Evolutionary conservation across 2,888 invertebrate genomes (phyloP).

Genomic region (Oscheius sp.): DNA sequence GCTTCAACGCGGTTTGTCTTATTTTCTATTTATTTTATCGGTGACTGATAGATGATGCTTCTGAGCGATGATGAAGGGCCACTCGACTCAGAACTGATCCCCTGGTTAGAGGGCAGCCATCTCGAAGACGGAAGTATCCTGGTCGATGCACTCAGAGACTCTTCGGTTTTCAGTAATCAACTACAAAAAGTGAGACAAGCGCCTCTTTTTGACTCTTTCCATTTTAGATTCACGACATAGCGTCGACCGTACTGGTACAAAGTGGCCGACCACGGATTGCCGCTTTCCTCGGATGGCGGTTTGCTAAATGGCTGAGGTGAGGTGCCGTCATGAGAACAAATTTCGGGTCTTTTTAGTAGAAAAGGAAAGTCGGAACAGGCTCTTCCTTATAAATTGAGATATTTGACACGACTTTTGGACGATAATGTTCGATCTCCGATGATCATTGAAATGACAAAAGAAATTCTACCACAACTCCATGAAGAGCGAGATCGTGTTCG

Average conservation of each 20-base stretch:
- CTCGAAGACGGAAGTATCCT: conserved; percentile 30
- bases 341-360: conserved; percentile 1
- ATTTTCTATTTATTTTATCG: not conserved
- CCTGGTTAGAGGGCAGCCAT: conserved; percentile 25
- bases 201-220: too few relatives aligned
- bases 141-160: conserved; percentile 14
- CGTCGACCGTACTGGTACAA: conserved; percentile 26
- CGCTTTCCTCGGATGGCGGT: conserved; percentile 24
- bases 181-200: conserved; percentile 23
- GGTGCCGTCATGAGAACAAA: not conserved
- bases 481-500: conserved; percentile 3
- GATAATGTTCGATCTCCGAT: conserved; percentile 25
- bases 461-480: conserved; percentile 7
- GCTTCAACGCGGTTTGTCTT: conserved; percentile 36
- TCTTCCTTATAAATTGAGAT: conserved; percentile 42
- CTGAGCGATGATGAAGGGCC: not conserved
- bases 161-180: conserved; percentile 10
- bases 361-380: conserved; percentile 29
- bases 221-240: conserved; percentile 32
- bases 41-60: not conserved
- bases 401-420: conserved; percentile 34
- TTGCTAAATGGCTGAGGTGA: conserved; percentile 31
- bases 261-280: conserved; percentile 20
- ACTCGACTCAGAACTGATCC: conserved; percentile 12
- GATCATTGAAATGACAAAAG: conserved; percentile 21